Base-by-base conservation (phyloP, 2,888 invertebrate genomes). In the Catocala nupta region DNA sequence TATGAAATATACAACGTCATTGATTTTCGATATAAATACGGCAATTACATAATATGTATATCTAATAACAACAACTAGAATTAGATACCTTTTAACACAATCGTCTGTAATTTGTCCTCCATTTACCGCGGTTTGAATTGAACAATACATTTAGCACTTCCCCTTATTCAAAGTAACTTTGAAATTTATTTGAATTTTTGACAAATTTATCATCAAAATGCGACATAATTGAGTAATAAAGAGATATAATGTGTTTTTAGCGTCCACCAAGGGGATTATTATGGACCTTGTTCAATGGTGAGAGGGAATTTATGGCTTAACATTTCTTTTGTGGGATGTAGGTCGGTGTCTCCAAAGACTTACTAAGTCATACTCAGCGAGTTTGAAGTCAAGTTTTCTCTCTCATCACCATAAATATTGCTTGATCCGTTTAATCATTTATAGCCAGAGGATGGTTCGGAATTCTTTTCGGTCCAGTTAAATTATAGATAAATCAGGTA, bases 151-250 rank as follows among this genome's bases (percentile, higher is more conserved):
- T 51, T 34, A 36, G 33, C 33, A 49, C 11, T 51, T 5, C 8
- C 9, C 36, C 34, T 51, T 12, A 51, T 34, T 51, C 33, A 51
- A 51, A 51, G n/a, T n/a, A 50, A 34, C 12, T 48, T 48, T 47
- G 8, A 44, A 48, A 55, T 34, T 47, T 48, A 55, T 55, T 39
- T 48, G 11, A 48, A 67, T 56, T 60, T 70, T 71, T 52, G 71
- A 63, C 63, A 70, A 60, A n/a, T 70, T 63, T 71, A 71, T 67
- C 57, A 67, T 55, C 47, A 7, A 6, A 47, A 42, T 43, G 52
- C 52, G 65, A 60, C 47, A 63, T 52, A 55, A 67, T 60, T 60
- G 57, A 60, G 63, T 63, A 53, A 71, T 67, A 60, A 56, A 53
- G 67, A 42, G 42, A 25, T 13, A 42, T 56, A 56, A 56, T 56